Percentiles rank a stretch among this genome's conserved stretches.
phyloP scores from a whole-genome alignment of 1,140 invertebrate species.

The Cherax destructor region DNA sequence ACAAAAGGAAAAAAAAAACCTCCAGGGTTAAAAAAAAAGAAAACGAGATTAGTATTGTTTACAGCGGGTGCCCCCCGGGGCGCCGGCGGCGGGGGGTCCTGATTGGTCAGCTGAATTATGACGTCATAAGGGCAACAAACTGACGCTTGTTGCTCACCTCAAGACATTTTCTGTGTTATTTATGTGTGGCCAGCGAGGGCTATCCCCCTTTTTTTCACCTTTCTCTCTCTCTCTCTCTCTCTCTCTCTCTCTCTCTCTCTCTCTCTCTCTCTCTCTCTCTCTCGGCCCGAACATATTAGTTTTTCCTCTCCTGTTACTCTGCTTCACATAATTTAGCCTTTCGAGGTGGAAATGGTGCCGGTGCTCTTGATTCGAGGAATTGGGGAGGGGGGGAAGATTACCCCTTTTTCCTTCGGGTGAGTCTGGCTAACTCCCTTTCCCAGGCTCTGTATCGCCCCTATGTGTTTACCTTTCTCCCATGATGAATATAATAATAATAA shows the following conservation, averaged over 20 bases:
- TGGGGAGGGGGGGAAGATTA: too few relatives aligned
- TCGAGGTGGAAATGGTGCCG: too few relatives aligned
- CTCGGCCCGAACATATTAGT: background rate
- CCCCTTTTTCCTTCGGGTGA: too few relatives aligned
- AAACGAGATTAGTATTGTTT: slow-evolving; percentile 7
- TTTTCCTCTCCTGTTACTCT: too few relatives aligned
- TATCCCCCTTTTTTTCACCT: background rate
- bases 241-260: background rate
- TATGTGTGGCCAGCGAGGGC: background rate
- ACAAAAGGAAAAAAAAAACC: background rate
- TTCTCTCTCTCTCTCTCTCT: slow-evolving; percentile 1
- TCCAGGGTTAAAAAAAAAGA: too few relatives aligned
- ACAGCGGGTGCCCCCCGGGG: slow-evolving; percentile 29
- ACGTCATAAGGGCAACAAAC: slow-evolving; percentile 56
- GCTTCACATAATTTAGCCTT: too few relatives aligned
- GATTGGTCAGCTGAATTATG: slow-evolving; percentile 62
- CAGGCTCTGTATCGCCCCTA: too few relatives aligned
- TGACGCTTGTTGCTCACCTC: slow-evolving; percentile 50
- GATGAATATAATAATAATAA: too few relatives aligned
- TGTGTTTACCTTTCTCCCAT: too few relatives aligned
- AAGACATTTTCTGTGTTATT: slow-evolving; percentile 24
- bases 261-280: slow-evolving; percentile 13
- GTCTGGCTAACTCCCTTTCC: too few relatives aligned
- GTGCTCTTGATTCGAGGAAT: too few relatives aligned
- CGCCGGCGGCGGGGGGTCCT: slow-evolving; percentile 37